Percentiles rank a stretch among this genome's conserved stretches.
phyloP scores from a whole-genome alignment of 2,797 vertebrate genomes.

The Nannoperca obscura region DNA sequence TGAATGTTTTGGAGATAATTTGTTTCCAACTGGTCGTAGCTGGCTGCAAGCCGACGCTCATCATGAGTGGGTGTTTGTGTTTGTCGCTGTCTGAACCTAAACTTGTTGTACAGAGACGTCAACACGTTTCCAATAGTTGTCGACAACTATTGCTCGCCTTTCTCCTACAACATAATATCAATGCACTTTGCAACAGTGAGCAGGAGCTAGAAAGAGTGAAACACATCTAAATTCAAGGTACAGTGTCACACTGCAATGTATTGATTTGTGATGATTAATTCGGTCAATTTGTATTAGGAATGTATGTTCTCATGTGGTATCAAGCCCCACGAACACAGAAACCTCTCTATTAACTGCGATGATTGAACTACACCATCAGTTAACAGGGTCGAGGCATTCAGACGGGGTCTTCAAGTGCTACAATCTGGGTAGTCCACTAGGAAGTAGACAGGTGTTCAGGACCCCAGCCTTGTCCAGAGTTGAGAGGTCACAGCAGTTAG shows the following conservation, averaged over 20 bases:
- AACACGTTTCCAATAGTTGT: constrained; percentile 49
- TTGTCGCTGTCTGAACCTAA: constrained; percentile 47
- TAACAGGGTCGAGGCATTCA: constrained; percentile 56
- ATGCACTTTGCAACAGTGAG: constrained; percentile 37
- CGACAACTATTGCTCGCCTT: constrained; percentile 43
- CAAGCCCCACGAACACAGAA: constrained; percentile 57
- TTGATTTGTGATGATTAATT: constrained; percentile 75
- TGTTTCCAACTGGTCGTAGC: constrained; percentile 44
- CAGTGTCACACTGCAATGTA: constrained; percentile 55
- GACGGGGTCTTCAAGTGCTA: constrained; percentile 29
- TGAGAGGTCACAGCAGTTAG: constrained; percentile 56
- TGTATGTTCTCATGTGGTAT: constrained; percentile 65
- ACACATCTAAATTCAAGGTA: constrained; percentile 58
- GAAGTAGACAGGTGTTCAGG: constrained; percentile 39
- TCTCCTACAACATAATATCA: constrained; percentile 40
- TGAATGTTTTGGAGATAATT: constrained; percentile 59
- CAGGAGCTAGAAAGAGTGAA: constrained; percentile 12
- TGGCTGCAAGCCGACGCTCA: constrained; percentile 18
- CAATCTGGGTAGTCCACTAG: background rate
- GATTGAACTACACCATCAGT: constrained; percentile 70
- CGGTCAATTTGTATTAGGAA: constrained; percentile 77
- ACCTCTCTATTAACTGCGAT: constrained; percentile 73
- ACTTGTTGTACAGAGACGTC: constrained; percentile 50
- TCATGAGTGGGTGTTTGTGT: constrained; percentile 42
- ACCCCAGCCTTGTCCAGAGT: constrained; percentile 45